Evolutionary conservation across 1,140 invertebrate species (phyloP), one percentile per base, ranked within the genome.

Genomic region (Platorchestia sp.): DNA sequence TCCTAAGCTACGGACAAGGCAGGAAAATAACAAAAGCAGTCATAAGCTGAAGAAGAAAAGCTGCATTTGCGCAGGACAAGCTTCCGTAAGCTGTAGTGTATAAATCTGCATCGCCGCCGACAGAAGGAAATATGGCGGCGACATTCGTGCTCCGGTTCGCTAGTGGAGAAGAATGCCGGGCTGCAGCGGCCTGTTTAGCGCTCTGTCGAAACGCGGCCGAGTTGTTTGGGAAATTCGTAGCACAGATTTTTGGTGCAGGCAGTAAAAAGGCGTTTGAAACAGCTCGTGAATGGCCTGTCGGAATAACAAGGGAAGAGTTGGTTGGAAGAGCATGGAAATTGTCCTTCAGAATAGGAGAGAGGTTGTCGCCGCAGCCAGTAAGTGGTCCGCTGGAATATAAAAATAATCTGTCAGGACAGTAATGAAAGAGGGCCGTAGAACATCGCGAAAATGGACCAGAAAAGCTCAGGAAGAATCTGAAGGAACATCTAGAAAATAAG

Each of bases 1-100:
- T 75, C 59, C 27, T 27, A 75, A 75, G 59, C 10, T 75, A 75
- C 36, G 59, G 36, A 27, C 14, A 10, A 10, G 36, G 59, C 47
- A 51, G 19, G 59, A 75, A 75, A 75, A 75, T 22, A 19, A 22
- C 14, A 75, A 75, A 75, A 36, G 59, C 59, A 75, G 59, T 75
- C 59, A 75, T 75, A 75, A 75, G 59, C 59, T 75, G 59, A 75
- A 75, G 59, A 75, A 75, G 59, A 75, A 75, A 75, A 75, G 59
- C 59, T 75, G 59, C 59, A 75, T 75, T 75, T 75, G 59, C 59
- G 59, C 59, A 75, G 59, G 59, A 75, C 59, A 75, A 75, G 59
- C 59, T 10, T 75, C 59, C 59, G 59, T 75, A 75, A 75, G 59
- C 59, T 75, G 59, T 75, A 75, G 59, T 75, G 59, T 75, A 75